Conservation (phyloP, 1,140 invertebrate genomes). For the Hermatobates lingyangjiaoensis region DNA sequence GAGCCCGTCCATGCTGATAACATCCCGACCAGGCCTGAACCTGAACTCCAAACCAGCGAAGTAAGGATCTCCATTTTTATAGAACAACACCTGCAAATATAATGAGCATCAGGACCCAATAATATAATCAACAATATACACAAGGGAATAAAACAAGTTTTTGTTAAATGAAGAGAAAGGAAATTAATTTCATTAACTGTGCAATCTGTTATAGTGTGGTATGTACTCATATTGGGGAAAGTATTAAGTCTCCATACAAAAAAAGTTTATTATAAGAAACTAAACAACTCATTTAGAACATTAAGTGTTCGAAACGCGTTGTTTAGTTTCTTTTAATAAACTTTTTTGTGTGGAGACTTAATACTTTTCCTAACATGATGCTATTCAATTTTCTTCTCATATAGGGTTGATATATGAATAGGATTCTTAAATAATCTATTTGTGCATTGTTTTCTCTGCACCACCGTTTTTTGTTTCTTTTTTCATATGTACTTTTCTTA, state of each 20-base stretch:
- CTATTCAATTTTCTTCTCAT: too few relatives aligned
- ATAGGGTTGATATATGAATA: too few relatives aligned
- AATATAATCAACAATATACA: background rate
- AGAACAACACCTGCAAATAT: constrained; percentile 55
- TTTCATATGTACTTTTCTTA: too few relatives aligned
- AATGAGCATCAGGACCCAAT: background rate
- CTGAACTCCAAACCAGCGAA: constrained; percentile 74
- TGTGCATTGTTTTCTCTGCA: too few relatives aligned
- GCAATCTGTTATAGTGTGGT: background rate
- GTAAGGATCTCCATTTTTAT: constrained; percentile 81
- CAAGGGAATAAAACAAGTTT: background rate
- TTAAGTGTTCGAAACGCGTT: too few relatives aligned
- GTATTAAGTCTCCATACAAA: background rate
- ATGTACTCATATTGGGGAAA: background rate
- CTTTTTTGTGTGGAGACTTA: too few relatives aligned
- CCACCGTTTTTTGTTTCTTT: too few relatives aligned
- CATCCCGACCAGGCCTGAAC: constrained; percentile 70
- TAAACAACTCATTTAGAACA: background rate
- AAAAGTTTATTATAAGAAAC: background rate
- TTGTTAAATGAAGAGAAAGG: background rate
- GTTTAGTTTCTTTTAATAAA: too few relatives aligned
- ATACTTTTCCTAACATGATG: too few relatives aligned
- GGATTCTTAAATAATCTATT: too few relatives aligned
- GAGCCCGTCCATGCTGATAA: constrained; percentile 67
- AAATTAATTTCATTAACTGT: background rate